Percentiles rank a stretch among this genome's conserved stretches.
These are phyloP conservation scores for Lasioglossum marginatum DNA, from an alignment of 2,888 invertebrate genomes.

Conservation along the genomic window DNA sequence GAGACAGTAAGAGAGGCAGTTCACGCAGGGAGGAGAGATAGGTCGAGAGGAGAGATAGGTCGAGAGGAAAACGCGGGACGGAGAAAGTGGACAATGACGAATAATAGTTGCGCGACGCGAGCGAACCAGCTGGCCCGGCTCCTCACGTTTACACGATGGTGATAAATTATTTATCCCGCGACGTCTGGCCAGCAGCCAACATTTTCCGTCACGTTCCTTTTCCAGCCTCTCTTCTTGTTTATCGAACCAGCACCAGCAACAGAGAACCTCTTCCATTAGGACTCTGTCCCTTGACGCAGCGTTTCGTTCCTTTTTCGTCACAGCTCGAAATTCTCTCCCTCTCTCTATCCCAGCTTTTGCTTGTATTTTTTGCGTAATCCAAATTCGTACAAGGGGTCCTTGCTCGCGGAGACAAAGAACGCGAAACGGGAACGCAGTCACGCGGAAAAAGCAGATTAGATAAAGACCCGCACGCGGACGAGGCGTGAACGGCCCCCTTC, in stretches of 20 bases:
- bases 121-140: slow-evolving; percentile 66
- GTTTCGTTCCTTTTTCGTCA: not conserved
- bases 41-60: slow-evolving; percentile 42
- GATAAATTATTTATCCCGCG: slow-evolving; percentile 80
- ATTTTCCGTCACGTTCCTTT: slow-evolving; percentile 67
- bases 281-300: not conserved
- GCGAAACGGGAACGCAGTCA: slow-evolving; percentile 8
- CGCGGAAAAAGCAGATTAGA: slow-evolving; percentile 17
- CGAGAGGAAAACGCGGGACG: slow-evolving; percentile 43
- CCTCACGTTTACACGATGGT: slow-evolving; percentile 74
- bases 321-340: not conserved
- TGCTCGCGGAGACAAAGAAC: slow-evolving; percentile 24
- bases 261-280: not conserved
- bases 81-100: slow-evolving; percentile 67
- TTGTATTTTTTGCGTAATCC: slow-evolving; percentile 22
- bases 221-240: slow-evolving; percentile 42
- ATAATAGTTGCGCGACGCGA: slow-evolving; percentile 45
- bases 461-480: slow-evolving; percentile 8
- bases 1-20: not conserved
- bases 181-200: slow-evolving; percentile 77
- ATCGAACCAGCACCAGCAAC: slow-evolving; percentile 47
- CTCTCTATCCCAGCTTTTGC: not conserved
- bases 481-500: not conserved
- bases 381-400: slow-evolving; percentile 32
- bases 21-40: slow-evolving; percentile 8